phyloP scores from a whole-genome alignment of 2,797 vertebrate species.

The Carcharodon carcharias region DNA sequence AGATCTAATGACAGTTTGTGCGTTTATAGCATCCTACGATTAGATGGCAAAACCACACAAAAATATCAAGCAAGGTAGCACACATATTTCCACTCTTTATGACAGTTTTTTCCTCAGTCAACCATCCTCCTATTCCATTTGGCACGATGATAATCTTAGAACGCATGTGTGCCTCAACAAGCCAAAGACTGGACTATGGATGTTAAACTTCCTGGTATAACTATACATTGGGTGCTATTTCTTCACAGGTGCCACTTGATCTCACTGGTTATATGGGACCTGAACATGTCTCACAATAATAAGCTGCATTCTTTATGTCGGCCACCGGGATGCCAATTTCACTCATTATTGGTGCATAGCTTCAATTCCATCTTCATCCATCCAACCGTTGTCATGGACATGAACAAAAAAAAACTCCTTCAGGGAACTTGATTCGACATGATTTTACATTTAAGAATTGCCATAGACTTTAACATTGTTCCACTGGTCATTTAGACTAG shows the following conservation, averaged over 20 bases:
- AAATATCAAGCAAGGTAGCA: background rate
- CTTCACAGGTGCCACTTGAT: no score
- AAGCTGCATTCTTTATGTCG: no score
- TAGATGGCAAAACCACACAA: background rate
- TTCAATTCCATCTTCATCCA: no score
- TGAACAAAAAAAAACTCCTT: no score
- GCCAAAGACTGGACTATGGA: background rate
- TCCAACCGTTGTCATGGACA: no score
- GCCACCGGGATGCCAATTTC: no score
- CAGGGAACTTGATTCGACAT: background rate
- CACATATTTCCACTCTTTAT: background rate
- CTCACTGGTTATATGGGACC: no score
- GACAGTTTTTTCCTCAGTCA: background rate
- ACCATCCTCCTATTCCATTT: background rate
- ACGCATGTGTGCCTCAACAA: background rate
- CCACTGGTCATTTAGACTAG: background rate
- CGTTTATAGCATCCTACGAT: no score
- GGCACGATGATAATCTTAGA: background rate
- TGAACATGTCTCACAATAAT: no score
- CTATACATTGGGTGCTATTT: no score
- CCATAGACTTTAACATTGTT: background rate
- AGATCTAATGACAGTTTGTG: background rate
- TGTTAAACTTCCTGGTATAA: no score
- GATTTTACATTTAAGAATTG: background rate
- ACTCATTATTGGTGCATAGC: no score